Conservation (phyloP, 2,797 vertebrate genomes). For the Xenops minutus region DNA sequence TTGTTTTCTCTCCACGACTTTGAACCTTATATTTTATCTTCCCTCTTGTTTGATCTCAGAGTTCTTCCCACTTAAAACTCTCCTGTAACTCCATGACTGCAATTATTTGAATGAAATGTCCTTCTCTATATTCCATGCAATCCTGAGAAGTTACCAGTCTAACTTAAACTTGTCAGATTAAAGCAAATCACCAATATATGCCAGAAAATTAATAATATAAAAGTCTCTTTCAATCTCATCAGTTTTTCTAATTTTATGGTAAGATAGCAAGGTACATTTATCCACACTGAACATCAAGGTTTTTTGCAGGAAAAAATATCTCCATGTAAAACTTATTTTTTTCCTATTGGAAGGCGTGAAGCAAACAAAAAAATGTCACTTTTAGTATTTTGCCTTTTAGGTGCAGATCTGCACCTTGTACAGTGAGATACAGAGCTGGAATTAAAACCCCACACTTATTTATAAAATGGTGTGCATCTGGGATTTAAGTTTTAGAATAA, state of each 20-base stretch:
- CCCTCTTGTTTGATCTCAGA: background rate
- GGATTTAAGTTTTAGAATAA: background rate
- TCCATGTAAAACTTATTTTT: background rate
- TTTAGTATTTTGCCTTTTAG: background rate
- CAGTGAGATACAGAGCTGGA: background rate
- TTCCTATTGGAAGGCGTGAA: background rate
- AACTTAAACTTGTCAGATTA: background rate
- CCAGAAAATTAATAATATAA: background rate
- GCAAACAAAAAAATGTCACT: background rate
- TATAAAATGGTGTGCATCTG: background rate
- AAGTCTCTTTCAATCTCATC: background rate
- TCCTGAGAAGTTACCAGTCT: background rate
- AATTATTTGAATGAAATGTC: background rate
- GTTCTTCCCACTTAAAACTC: background rate
- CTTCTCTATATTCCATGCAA: background rate
- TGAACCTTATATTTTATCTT: background rate
- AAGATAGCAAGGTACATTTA: background rate
- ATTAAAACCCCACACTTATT: background rate
- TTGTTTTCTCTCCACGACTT: background rate
- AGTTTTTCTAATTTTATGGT: background rate
- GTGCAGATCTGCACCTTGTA: background rate
- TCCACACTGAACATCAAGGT: constrained; percentile 1
- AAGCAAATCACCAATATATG: background rate
- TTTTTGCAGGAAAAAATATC: background rate
- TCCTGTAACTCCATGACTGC: background rate